phyloP scores from a whole-genome alignment of 2,113 vertebrate species.

The Emydura subglobosa region DNA sequence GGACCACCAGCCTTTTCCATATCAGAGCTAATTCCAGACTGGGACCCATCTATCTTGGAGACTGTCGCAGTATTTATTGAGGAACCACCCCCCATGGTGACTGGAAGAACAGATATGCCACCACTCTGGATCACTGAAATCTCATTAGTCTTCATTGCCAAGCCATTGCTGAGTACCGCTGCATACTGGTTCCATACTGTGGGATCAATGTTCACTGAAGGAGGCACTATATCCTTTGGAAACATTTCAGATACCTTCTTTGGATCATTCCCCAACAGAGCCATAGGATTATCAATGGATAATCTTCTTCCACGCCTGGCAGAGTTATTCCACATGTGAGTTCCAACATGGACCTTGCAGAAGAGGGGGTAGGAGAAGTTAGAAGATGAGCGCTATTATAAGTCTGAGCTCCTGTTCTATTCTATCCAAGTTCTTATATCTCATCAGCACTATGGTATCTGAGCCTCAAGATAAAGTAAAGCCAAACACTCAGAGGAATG shows the following conservation, averaged over 20 bases:
- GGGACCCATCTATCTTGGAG: slow-evolving; percentile 88
- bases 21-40: slow-evolving; percentile 79
- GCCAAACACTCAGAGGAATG: neutral
- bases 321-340: slow-evolving; percentile 96
- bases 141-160: slow-evolving; percentile 96
- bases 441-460: neutral
- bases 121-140: slow-evolving; percentile 98
- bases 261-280: slow-evolving; percentile 86
- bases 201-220: slow-evolving; percentile 88
- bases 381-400: neutral
- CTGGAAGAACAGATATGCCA: slow-evolving; percentile 87
- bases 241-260: slow-evolving; percentile 93
- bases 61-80: slow-evolving; percentile 81
- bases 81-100: slow-evolving; percentile 85
- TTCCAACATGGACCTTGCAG: slow-evolving; percentile 93
- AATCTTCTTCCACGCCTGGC: slow-evolving; percentile 92
- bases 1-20: slow-evolving; percentile 84
- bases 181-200: slow-evolving; percentile 95
- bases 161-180: slow-evolving; percentile 90
- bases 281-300: slow-evolving; percentile 93
- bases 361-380: neutral
- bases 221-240: slow-evolving; percentile 88
- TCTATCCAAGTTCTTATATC: neutral
- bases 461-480: neutral
- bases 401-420: fast-evolving